These are phyloP conservation scores for Morelia viridis DNA, from an alignment of 2,797 vertebrate species.

Conservation along the genomic window DNA sequence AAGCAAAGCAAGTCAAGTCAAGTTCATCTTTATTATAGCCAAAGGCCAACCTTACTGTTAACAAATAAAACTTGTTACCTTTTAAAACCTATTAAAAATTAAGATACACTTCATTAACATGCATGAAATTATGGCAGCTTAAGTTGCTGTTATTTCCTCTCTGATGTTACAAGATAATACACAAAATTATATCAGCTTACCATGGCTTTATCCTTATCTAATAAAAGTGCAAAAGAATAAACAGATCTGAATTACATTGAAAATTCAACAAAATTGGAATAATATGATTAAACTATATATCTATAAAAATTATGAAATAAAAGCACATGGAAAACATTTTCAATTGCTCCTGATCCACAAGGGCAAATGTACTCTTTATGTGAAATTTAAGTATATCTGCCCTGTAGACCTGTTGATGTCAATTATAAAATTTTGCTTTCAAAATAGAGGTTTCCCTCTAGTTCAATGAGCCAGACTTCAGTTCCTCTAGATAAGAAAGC, in stretches of 20 bases:
- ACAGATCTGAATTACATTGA: neutral
- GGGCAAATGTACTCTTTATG: too few species aligned
- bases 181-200: neutral
- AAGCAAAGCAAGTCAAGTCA: neutral
- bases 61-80: neutral
- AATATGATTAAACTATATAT: neutral
- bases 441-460: neutral
- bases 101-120: neutral
- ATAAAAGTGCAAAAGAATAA: neutral
- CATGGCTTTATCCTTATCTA: neutral
- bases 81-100: neutral
- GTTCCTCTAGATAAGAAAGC: neutral
- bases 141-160: neutral
- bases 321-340: too few species aligned
- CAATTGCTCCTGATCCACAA: too few species aligned
- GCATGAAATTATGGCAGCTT: neutral
- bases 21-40: neutral
- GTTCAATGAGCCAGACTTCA: neutral
- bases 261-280: neutral
- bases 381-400: neutral
- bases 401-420: neutral
- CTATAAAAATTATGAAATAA: neutral
- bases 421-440: neutral
- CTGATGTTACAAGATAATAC: neutral
- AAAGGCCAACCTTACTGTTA: neutral